Evolutionary conservation across 1,140 invertebrate species (phyloP).

Genomic region (Listronotus bonariensis): DNA sequence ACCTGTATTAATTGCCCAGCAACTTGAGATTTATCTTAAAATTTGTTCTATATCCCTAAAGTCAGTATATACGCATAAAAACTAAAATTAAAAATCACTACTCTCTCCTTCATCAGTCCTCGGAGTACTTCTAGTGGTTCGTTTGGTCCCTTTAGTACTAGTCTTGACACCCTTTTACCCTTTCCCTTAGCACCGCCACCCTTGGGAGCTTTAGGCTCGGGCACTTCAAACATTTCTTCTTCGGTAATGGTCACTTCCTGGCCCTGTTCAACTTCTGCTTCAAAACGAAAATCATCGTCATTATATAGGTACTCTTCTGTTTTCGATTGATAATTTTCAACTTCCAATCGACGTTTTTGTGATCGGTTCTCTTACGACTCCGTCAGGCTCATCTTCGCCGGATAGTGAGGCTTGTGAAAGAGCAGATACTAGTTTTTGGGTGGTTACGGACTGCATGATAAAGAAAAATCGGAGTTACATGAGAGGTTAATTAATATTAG

Average conservation of each 20-base stretch:
- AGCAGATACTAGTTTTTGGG: conserved; percentile 10
- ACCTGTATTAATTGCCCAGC: too few species aligned
- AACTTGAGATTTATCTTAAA: too few species aligned
- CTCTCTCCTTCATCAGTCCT: conserved; percentile 38
- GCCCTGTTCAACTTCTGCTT: background rate
- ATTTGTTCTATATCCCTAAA: too few species aligned
- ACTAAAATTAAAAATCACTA: conserved; percentile 27
- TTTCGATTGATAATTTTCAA: background rate
- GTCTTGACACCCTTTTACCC: conserved; percentile 9
- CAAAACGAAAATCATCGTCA: conserved; percentile 2
- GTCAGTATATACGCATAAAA: background rate
- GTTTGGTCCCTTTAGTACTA: conserved; percentile 16
- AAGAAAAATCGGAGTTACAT: conserved; percentile 10
- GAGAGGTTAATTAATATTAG: background rate
- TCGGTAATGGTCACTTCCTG: background rate
- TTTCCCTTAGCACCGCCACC: too few species aligned
- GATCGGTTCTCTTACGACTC: background rate
- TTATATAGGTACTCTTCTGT: background rate
- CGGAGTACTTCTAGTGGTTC: conserved; percentile 25
- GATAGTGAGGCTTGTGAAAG: background rate
- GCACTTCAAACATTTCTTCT: conserved; percentile 10
- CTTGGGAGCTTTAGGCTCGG: background rate
- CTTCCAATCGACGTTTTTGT: background rate
- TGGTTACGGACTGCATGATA: conserved; percentile 16
- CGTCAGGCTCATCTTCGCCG: background rate